Conservation (phyloP, 2,888 invertebrate genomes). For the Flexamia atlantica region DNA sequence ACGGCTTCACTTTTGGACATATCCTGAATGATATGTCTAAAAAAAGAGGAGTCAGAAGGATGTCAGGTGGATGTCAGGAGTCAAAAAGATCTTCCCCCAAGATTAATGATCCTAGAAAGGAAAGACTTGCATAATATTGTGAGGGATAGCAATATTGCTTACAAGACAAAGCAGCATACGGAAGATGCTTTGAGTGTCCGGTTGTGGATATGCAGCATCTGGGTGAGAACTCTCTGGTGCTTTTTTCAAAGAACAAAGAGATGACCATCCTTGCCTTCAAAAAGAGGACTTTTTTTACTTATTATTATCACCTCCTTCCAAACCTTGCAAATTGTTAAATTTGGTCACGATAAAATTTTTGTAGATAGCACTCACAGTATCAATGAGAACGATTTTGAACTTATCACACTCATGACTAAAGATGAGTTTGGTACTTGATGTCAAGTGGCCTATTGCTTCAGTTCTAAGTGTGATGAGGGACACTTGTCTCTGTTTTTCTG, state of each 20-base stretch:
- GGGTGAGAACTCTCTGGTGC: constrained; percentile 60
- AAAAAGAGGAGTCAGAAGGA: too few species aligned
- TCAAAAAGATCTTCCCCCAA: constrained; percentile 11
- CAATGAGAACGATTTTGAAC: constrained; percentile 67
- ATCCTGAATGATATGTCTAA: too few species aligned
- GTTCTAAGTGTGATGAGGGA: constrained; percentile 65
- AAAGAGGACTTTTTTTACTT: constrained; percentile 69
- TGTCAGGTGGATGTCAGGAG: constrained; percentile 24
- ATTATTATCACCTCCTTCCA: constrained; percentile 68
- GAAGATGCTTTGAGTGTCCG: constrained; percentile 68
- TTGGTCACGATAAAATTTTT: constrained; percentile 69
- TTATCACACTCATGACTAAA: constrained; percentile 56
- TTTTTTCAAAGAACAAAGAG: constrained; percentile 68
- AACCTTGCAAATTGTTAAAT: constrained; percentile 67
- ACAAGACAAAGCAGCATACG: constrained; percentile 63
- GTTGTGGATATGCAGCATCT: constrained; percentile 67
- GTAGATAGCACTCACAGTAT: constrained; percentile 70
- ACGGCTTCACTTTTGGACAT: too few species aligned
- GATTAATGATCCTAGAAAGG: constrained; percentile 67
- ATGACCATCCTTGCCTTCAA: constrained; percentile 59
- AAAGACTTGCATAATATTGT: constrained; percentile 70
- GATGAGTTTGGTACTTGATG: constrained; percentile 68
- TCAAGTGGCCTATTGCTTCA: constrained; percentile 68
- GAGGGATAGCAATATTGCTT: constrained; percentile 65
- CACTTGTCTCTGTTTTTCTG: constrained; percentile 62